These are phyloP conservation scores for Diadophis punctatus DNA, from an alignment of 2,113 vertebrate genomes.

Conservation along the genomic window DNA sequence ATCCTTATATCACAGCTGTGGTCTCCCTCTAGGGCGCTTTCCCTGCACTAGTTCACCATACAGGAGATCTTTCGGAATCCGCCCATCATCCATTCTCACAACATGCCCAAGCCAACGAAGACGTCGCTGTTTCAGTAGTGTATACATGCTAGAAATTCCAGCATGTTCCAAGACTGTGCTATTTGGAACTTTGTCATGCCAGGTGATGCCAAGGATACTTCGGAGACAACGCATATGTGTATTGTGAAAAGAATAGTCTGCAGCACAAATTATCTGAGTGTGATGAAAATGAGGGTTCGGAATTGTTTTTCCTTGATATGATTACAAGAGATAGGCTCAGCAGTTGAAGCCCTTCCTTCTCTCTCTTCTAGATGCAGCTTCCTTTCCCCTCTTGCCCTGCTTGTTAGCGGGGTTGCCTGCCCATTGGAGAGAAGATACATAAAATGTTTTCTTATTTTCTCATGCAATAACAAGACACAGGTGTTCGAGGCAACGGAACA, in stretches of 20 bases:
- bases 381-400: slow-evolving; percentile 32
- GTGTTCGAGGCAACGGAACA: slow-evolving; percentile 22
- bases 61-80: too few species aligned
- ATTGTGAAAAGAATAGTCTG: not conserved
- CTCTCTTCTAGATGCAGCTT: slow-evolving; percentile 10
- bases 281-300: not conserved
- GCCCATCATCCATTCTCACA: too few species aligned
- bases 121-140: too few species aligned
- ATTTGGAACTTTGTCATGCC: too few species aligned
- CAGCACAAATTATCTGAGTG: not conserved
- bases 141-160: too few species aligned
- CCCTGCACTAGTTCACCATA: too few species aligned
- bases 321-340: not conserved
- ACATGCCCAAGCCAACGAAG: too few species aligned
- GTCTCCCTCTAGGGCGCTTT: too few species aligned
- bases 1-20: too few species aligned
- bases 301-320: not conserved
- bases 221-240: too few species aligned
- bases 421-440: slow-evolving; percentile 21
- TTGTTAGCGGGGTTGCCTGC: slow-evolving; percentile 48
- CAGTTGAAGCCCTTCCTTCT: slow-evolving; percentile 17
- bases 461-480: slow-evolving; percentile 6
- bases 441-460: slow-evolving; percentile 27
- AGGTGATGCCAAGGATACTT: too few species aligned
- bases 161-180: too few species aligned